Evolutionary conservation across 2,797 vertebrate genomes (phyloP).

Genomic region (Falco rusticolus): DNA sequence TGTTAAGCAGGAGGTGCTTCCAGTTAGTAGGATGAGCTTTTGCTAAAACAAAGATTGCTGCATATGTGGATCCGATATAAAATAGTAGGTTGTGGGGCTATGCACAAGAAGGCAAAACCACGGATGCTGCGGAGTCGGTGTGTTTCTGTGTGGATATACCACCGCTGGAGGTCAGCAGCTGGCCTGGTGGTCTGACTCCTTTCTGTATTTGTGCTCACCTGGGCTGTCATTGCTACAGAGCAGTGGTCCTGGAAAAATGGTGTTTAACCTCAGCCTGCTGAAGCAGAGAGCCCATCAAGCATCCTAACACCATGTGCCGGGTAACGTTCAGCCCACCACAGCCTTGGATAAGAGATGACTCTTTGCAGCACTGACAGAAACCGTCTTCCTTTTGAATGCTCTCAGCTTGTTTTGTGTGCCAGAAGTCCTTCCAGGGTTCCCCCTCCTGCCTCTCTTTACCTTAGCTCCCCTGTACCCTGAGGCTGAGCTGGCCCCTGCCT

Average conservation of each 20-base stretch:
- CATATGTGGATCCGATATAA: not conserved
- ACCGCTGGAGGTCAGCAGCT: not conserved
- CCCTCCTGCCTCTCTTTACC: not conserved
- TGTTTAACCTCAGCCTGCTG: not conserved
- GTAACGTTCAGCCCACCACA: not conserved
- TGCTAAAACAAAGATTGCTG: not conserved
- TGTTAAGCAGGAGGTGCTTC: slow-evolving; percentile 24
- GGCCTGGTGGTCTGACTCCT: not conserved
- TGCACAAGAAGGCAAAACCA: not conserved
- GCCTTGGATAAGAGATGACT: not conserved
- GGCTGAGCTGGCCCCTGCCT: not conserved
- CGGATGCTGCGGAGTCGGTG: not conserved
- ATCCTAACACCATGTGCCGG: not conserved
- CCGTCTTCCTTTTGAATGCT: not conserved
- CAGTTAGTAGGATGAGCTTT: slow-evolving; percentile 34
- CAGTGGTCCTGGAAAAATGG: not conserved
- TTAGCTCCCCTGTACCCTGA: not conserved
- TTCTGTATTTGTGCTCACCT: not conserved
- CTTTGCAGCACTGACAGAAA: not conserved
- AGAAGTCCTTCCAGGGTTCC: not conserved
- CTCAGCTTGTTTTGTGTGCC: not conserved
- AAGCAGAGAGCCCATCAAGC: not conserved
- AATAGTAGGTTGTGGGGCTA: not conserved
- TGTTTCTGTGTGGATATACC: not conserved
- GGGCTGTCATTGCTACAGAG: not conserved